These are phyloP conservation scores for Aurelia aurita complex sp. Pacific DNA, from an alignment of 30 jellyfish, hydroid and myxozoan genomes.

Conservation along the genomic window DNA sequence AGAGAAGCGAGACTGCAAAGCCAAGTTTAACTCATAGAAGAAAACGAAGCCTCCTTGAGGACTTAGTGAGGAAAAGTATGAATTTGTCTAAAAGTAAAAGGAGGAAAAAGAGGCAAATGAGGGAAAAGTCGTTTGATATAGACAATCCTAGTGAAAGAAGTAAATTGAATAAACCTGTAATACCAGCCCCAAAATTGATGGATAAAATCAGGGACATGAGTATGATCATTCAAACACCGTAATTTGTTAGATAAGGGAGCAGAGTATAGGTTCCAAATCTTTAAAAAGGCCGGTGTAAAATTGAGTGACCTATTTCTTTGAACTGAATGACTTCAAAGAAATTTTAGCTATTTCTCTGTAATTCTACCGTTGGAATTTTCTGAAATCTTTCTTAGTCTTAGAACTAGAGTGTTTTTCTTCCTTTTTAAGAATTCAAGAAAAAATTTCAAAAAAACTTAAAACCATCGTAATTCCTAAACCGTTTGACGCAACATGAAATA, in stretches of 20 bases:
- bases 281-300: too few species aligned
- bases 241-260: background rate
- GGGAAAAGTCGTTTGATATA: constrained; percentile 52
- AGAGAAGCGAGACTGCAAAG: constrained; percentile 21
- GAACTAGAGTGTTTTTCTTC: too few species aligned
- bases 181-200: constrained; percentile 90
- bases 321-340: too few species aligned
- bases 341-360: too few species aligned
- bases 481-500: too few species aligned
- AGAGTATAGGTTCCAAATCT: too few species aligned
- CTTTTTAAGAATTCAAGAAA: too few species aligned
- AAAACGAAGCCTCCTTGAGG: constrained; percentile 27
- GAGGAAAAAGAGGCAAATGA: constrained; percentile 57
- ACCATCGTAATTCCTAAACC: too few species aligned
- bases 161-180: constrained; percentile 75
- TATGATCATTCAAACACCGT: constrained; percentile 92
- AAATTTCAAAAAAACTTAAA: too few species aligned
- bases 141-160: constrained; percentile 91
- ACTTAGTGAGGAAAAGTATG: background rate
- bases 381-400: too few species aligned
- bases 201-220: constrained; percentile 96
- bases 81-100: background rate
- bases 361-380: too few species aligned
- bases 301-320: too few species aligned
- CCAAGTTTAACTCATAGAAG: constrained; percentile 10